Evolutionary conservation across 2,888 invertebrate species (phyloP), one percentile per base, ranked within the genome.

Genomic region (Abrostola triplasia): DNA sequence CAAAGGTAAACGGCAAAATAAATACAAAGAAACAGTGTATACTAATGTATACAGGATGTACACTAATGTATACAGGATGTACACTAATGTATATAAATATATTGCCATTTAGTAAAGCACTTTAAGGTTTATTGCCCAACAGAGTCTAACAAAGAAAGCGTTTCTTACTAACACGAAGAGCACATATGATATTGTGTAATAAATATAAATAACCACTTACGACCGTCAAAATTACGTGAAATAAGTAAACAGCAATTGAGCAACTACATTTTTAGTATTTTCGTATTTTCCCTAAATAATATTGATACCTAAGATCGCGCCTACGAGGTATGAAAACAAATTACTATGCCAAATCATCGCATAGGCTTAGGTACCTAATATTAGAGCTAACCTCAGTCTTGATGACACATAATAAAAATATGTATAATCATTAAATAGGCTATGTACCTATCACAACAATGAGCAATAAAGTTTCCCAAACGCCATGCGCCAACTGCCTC

Each of bases 121-220:
- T 62, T 65, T 53, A 52, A 52, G 10, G 38, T 53, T 61, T 66
- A 61, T 80, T 73, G 53, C 67, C 50, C 47, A 76, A 76, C 59
- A 67, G 60, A 47, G 35, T 69, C 70, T 77, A 73, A 75, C 77
- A 80, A 80, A 79, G 81, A 84, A 82, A 83, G 77, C 73, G 74
- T 70, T 65, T 71, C 66, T 59, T 41, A 66, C 55, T 64, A 71
- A 77, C 70, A 73, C 69, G 60, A 76, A 62, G 65, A 73, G 70
- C 67, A 70, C 72, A 81, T 76, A 72, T 67, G 1, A 24, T 47
- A 67, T 78, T 80, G 65, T 72, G 75, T 76, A 80, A 82, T 61
- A 40, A 24, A 62, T 64, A 59, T 58, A 56, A 67, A 54, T 64
- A 72, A 76, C 51, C n/a, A 48, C 47, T 61, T 64, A 57, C 38